A percentile compares a stretch with the other conserved stretches of the same genome.
phyloP scores from a whole-genome alignment of 2,888 invertebrate genomes.

The Tachystola acroxantha region DNA sequence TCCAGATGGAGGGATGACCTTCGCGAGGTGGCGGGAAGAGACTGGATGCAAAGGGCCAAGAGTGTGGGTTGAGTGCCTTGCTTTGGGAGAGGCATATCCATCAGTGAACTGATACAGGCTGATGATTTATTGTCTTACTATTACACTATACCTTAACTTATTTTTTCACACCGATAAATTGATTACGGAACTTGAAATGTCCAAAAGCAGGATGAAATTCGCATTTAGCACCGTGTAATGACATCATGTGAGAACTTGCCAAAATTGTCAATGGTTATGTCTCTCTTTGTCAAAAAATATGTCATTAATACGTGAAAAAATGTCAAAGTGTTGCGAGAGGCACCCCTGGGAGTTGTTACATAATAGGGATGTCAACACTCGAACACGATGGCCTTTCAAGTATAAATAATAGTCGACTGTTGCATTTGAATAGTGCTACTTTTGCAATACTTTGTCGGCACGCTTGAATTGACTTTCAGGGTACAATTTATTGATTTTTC shows the following conservation, averaged over 20 bases:
- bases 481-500: conserved; percentile 61
- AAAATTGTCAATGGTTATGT: conserved; percentile 64
- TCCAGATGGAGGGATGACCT: too few relatives aligned
- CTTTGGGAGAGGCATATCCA: too few relatives aligned
- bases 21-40: too few relatives aligned
- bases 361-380: conserved; percentile 75
- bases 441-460: conserved; percentile 62
- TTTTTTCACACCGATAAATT: conserved; percentile 1
- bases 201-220: conserved; percentile 33
- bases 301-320: conserved; percentile 66
- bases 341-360: conserved; percentile 68
- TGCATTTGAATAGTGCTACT: conserved; percentile 43
- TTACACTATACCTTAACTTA: too few relatives aligned
- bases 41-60: too few relatives aligned
- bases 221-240: conserved; percentile 67
- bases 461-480: conserved; percentile 40
- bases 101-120: too few relatives aligned
- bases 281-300: conserved; percentile 65
- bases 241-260: conserved; percentile 60
- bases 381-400: conserved; percentile 53
- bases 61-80: too few relatives aligned
- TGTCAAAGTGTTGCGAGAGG: conserved; percentile 48
- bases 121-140: too few relatives aligned
- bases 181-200: conserved; percentile 3
- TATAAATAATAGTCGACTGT: conserved; percentile 64